These are phyloP conservation scores for Theropithecus gelada DNA, from an alignment of 2,113 vertebrate species.

Conservation along the genomic window DNA sequence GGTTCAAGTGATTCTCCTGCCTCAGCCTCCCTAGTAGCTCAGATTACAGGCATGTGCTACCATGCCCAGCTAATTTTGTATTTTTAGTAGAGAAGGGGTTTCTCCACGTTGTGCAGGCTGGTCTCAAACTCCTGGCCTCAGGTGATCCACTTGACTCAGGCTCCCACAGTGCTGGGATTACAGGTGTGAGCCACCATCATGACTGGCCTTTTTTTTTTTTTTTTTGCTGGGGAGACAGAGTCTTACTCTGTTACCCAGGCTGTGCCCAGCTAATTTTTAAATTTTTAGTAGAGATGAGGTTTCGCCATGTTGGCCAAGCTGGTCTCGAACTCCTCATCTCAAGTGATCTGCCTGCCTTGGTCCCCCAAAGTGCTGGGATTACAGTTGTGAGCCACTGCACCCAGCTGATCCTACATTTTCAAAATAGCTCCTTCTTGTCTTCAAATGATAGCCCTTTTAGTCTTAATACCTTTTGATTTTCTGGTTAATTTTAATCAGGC, in stretches of 20 bases:
- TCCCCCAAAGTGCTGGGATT: background rate
- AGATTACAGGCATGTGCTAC: too few species aligned
- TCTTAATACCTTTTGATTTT: background rate
- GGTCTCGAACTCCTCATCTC: background rate
- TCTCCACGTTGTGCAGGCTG: background rate
- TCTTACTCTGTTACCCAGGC: too few species aligned
- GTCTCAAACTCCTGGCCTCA: background rate
- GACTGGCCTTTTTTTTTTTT: too few species aligned
- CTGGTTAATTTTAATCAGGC: slow-evolving; percentile 37
- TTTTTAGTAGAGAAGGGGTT: background rate
- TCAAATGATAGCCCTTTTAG: background rate
- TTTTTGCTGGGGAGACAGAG: too few species aligned
- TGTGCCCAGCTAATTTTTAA: background rate
- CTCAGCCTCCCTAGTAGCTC: too few species aligned
- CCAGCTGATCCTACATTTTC: background rate
- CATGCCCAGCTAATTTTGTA: background rate
- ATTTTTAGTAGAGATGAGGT: background rate
- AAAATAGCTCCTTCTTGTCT: background rate
- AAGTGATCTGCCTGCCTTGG: background rate
- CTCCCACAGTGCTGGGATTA: background rate
- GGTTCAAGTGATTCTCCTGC: too few species aligned
- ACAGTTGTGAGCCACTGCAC: background rate
- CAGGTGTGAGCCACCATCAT: background rate
- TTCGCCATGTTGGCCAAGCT: background rate
- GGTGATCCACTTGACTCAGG: background rate